Conservation (phyloP, 2,797 vertebrate species). For the Dallia pectoralis region DNA sequence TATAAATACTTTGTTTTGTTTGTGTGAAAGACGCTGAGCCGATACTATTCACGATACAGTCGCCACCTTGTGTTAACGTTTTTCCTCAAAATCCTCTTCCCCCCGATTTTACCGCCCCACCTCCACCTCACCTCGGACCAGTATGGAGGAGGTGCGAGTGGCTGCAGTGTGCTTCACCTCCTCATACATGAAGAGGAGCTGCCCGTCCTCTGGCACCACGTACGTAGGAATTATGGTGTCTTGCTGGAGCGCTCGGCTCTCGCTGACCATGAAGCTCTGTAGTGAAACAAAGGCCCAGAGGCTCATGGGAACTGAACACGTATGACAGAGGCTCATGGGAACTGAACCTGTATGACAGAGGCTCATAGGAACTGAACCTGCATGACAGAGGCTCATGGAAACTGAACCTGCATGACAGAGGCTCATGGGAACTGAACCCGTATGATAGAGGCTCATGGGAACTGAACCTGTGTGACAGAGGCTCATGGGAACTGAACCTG, state of each 20-base stretch:
- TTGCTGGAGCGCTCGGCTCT: constrained; percentile 63
- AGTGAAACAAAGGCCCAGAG: neutral
- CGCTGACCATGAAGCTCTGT: constrained; percentile 76
- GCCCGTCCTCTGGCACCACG: constrained; percentile 71
- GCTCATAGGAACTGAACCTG: constrained; percentile 68
- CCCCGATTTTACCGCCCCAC: neutral
- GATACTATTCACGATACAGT: neutral
- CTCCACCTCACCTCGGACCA: constrained; percentile 69
- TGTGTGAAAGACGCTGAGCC: neutral
- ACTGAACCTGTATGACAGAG: constrained; percentile 65
- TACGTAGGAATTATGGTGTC: constrained; percentile 76
- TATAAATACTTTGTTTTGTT: neutral
- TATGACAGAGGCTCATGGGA: too few species aligned
- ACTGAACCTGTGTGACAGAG: constrained; percentile 65
- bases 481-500: constrained; percentile 68
- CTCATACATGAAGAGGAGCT: constrained; percentile 76
- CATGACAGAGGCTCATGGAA: too few species aligned
- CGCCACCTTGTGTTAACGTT: neutral
- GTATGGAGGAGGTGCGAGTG: constrained; percentile 67
- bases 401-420: constrained; percentile 65
- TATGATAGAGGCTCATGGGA: too few species aligned
- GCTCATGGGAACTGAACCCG: constrained; percentile 68
- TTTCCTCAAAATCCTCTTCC: too few species aligned
- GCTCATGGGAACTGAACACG: neutral
- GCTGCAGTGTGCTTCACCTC: constrained; percentile 73